Evolutionary conservation across 2,797 vertebrate species (phyloP).

Genomic region (Discoglossus pictus): DNA sequence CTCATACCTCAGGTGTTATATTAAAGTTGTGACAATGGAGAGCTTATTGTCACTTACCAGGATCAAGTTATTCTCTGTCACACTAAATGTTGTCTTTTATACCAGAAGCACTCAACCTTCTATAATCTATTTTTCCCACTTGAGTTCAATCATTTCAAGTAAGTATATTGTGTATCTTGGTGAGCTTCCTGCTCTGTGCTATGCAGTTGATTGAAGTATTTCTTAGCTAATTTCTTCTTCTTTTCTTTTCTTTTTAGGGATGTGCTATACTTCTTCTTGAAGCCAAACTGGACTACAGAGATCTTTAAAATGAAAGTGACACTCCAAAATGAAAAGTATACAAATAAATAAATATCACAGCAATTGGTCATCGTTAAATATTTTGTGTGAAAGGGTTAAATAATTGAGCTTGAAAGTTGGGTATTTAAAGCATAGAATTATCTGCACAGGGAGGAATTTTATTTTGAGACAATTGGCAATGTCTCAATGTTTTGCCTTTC

Average conservation of each 20-base stretch:
- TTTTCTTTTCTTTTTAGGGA: slow-evolving; percentile 3
- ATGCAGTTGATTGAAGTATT: too few species aligned
- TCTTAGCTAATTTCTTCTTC: background rate
- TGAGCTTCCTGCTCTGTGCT: too few species aligned
- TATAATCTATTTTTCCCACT: slow-evolving; percentile 27
- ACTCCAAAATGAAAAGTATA: too few species aligned
- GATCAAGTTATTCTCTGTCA: slow-evolving; percentile 34
- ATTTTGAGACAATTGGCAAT: too few species aligned
- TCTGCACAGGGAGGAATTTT: too few species aligned
- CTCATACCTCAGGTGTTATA: slow-evolving; percentile 5
- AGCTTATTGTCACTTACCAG: slow-evolving; percentile 29
- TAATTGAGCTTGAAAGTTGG: too few species aligned
- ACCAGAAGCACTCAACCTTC: slow-evolving; percentile 13
- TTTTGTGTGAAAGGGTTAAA: too few species aligned
- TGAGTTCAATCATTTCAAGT: slow-evolving; percentile 6
- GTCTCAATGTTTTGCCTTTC: too few species aligned
- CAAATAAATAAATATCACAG: too few species aligned
- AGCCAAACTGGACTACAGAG: background rate
- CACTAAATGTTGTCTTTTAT: slow-evolving; percentile 13
- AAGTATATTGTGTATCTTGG: background rate
- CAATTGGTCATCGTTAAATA: too few species aligned
- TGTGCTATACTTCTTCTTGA: background rate
- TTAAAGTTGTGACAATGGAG: slow-evolving; percentile 12
- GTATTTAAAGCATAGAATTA: too few species aligned
- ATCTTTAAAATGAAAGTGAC: slow-evolving; percentile 19